phyloP scores from a whole-genome alignment of 2,888 invertebrate genomes.

The Tethea ocularis region DNA sequence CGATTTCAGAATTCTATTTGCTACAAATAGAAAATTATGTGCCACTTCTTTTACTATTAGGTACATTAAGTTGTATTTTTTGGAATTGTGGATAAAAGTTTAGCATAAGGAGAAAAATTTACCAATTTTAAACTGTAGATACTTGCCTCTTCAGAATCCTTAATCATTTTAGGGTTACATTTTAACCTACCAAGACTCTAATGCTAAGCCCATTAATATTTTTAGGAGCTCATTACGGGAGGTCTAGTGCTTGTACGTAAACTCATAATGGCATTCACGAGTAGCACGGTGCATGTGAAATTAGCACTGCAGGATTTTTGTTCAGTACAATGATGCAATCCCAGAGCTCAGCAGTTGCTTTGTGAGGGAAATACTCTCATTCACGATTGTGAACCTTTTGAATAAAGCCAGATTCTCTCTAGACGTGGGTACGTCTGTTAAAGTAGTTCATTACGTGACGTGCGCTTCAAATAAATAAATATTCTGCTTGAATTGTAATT shows the following conservation, averaged over 20 bases:
- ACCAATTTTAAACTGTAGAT: too few relatives aligned
- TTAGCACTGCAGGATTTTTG: slow-evolving; percentile 76
- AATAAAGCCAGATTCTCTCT: slow-evolving; percentile 65
- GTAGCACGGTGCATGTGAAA: slow-evolving; percentile 67
- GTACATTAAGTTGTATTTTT: too few relatives aligned
- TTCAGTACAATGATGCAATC: slow-evolving; percentile 77
- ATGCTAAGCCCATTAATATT: slow-evolving; percentile 20
- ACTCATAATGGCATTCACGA: slow-evolving; percentile 66
- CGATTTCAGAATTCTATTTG: too few relatives aligned
- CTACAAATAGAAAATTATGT: too few relatives aligned
- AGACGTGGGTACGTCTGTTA: slow-evolving; percentile 37
- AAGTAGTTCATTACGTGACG: slow-evolving; percentile 61
- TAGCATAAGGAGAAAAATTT: too few relatives aligned
- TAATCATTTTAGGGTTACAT: too few relatives aligned
- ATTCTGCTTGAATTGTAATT: not conserved
- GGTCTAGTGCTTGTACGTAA: slow-evolving; percentile 46
- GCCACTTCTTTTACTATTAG: too few relatives aligned
- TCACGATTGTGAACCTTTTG: slow-evolving; percentile 69
- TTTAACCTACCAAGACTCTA: too few relatives aligned
- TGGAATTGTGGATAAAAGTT: too few relatives aligned
- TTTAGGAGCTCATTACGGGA: slow-evolving; percentile 41
- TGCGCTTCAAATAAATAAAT: not conserved
- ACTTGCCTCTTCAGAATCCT: too few relatives aligned
- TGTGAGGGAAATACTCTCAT: slow-evolving; percentile 63
- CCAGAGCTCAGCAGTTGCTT: slow-evolving; percentile 60